These are phyloP conservation scores for Nibea coibor DNA, from an alignment of 2,113 vertebrate species.

Conservation along the genomic window DNA sequence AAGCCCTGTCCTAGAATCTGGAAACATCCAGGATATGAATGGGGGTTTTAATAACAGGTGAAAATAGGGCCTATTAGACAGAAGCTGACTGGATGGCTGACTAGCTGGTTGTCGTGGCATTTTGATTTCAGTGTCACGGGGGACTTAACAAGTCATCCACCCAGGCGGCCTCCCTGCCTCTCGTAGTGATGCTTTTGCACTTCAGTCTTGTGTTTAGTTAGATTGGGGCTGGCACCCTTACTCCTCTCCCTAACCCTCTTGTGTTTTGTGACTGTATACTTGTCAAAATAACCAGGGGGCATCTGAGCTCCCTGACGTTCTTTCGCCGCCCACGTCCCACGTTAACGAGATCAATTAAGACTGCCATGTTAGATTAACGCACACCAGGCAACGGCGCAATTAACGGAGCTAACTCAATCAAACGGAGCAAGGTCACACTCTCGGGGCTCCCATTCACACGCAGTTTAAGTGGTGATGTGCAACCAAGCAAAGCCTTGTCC, in stretches of 20 bases:
- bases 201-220: conserved; percentile 53
- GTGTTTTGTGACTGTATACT: conserved; percentile 49
- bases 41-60: conserved; percentile 11
- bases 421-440: conserved; percentile 29
- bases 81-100: conserved; percentile 1
- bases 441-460: not conserved
- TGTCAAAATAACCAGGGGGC: conserved; percentile 78
- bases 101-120: conserved; percentile 33
- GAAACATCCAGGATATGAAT: not conserved
- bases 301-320: conserved; percentile 54
- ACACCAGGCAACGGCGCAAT: conserved; percentile 45
- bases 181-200: conserved; percentile 61
- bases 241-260: conserved; percentile 56
- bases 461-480: conserved; percentile 11
- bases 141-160: conserved; percentile 26
- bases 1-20: not conserved
- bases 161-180: conserved; percentile 27
- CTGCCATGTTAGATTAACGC: conserved; percentile 73
- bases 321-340: conserved; percentile 60
- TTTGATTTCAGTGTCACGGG: conserved; percentile 31
- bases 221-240: conserved; percentile 60
- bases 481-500: not conserved
- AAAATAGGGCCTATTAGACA: conserved; percentile 7
- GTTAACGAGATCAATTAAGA: conserved; percentile 81
- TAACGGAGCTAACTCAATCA: conserved; percentile 49